Conservation (phyloP, 2,888 invertebrate species). For the Aelia acuminata region DNA sequence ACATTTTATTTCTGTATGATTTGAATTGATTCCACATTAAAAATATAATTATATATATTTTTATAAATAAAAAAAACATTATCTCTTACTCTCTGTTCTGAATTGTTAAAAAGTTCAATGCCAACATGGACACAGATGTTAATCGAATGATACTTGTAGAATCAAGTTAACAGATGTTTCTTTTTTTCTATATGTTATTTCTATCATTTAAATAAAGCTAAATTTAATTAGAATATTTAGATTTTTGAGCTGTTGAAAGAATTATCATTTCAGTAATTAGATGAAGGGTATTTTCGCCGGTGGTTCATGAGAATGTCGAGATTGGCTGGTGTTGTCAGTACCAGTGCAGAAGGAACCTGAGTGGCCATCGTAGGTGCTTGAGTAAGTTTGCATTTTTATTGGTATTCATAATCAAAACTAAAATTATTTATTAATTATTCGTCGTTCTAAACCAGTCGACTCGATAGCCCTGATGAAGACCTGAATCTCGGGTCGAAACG, state of each 20-base stretch:
- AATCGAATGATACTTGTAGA: background rate
- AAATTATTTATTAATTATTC: no score
- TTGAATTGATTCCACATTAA: background rate
- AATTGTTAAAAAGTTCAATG: background rate
- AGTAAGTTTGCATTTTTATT: no score
- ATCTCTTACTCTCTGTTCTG: background rate
- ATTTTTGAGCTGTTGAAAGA: slow-evolving; percentile 14
- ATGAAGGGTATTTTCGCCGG: background rate
- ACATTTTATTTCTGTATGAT: background rate
- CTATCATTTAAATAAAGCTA: slow-evolving; percentile 10
- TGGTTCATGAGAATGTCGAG: slow-evolving; percentile 14
- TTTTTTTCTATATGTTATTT: slow-evolving; percentile 44
- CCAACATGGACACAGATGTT: background rate
- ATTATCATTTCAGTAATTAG: slow-evolving; percentile 1
- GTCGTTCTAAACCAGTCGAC: no score
- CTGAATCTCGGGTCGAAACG: no score
- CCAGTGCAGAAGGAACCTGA: background rate
- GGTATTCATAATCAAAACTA: no score
- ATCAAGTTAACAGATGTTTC: slow-evolving; percentile 6
- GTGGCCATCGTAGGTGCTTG: background rate
- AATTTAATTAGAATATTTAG: slow-evolving; percentile 2
- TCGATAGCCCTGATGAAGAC: no score
- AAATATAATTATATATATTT: background rate
- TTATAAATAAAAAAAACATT: background rate
- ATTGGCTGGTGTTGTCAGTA: background rate